These are phyloP conservation scores for Drosophila elegans DNA, from an alignment of 1,140 invertebrate genomes.

Conservation along the genomic window DNA sequence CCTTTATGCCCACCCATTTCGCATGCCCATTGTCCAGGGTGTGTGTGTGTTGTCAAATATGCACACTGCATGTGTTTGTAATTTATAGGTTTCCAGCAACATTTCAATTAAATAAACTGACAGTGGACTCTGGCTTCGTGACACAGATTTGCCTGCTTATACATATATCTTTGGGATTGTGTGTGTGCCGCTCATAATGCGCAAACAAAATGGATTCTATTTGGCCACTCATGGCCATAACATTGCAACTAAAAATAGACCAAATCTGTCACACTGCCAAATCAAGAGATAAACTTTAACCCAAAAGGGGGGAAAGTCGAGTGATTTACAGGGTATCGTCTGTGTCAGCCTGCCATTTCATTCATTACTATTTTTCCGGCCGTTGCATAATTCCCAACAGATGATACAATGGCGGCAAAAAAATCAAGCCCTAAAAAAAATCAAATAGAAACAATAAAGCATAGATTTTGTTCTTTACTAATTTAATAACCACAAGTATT, in stretches of 20 bases:
- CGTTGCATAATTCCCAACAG: conserved; percentile 30
- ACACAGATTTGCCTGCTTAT: conserved; percentile 40
- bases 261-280: conserved; percentile 15
- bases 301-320: background rate
- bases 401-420: background rate
- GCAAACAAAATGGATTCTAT: conserved; percentile 30
- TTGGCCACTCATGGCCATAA: conserved; percentile 16
- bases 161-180: background rate
- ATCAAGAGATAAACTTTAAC: conserved; percentile 32
- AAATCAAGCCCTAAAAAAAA: background rate
- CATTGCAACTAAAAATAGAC: conserved; percentile 19
- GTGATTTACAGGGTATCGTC: conserved; percentile 30
- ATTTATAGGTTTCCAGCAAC: conserved; percentile 75
- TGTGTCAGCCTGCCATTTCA: conserved; percentile 11
- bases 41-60: conserved; percentile 23
- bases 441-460: background rate
- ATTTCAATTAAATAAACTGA: conserved; percentile 81
- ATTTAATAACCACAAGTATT: no score
- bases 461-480: background rate
- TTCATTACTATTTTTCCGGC: conserved; percentile 19
- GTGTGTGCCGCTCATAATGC: conserved; percentile 27
- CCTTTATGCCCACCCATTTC: background rate
- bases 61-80: conserved; percentile 55
- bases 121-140: conserved; percentile 34
- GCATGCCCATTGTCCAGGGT: background rate